Percentiles rank a stretch among this genome's conserved stretches.
These are phyloP conservation scores for Oconnorella tubifera DNA, from an alignment of 2,888 invertebrate species.

Conservation along the genomic window DNA sequence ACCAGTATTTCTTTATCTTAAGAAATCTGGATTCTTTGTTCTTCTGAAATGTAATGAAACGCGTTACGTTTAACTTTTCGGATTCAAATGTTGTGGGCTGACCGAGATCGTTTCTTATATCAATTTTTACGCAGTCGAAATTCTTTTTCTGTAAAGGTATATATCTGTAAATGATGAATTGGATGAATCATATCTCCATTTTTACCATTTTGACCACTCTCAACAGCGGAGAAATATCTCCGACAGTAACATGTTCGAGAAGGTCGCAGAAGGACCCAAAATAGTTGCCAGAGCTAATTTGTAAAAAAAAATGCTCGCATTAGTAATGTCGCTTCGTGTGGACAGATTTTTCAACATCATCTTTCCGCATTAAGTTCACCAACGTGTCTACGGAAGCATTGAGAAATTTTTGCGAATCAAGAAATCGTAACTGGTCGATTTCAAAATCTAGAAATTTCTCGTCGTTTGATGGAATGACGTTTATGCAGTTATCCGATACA, in stretches of 20 bases:
- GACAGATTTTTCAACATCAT: not conserved
- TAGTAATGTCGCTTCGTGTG: not conserved
- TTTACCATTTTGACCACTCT: not conserved
- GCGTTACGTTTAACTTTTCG: not conserved
- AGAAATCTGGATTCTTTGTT: not conserved
- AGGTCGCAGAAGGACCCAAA: too few species aligned
- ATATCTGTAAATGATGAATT: not conserved
- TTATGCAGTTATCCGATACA: not conserved
- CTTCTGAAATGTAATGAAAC: not conserved
- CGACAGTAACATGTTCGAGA: not conserved
- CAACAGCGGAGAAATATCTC: not conserved
- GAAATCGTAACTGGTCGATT: not conserved
- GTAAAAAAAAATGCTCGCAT: not conserved
- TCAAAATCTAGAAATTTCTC: not conserved
- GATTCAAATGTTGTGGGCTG: not conserved
- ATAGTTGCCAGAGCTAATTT: too few species aligned
- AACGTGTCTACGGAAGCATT: not conserved
- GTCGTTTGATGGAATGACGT: not conserved
- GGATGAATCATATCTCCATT: not conserved
- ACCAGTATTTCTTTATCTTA: constrained; percentile 1
- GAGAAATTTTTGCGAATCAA: not conserved
- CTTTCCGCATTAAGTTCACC: not conserved
- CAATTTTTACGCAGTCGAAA: not conserved
- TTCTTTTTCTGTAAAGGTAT: not conserved
- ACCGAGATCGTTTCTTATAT: not conserved